A percentile compares a stretch with the other conserved stretches of the same genome.
phyloP scores from a whole-genome alignment of 2,797 vertebrate species.

The Cheirogaleus major region DNA sequence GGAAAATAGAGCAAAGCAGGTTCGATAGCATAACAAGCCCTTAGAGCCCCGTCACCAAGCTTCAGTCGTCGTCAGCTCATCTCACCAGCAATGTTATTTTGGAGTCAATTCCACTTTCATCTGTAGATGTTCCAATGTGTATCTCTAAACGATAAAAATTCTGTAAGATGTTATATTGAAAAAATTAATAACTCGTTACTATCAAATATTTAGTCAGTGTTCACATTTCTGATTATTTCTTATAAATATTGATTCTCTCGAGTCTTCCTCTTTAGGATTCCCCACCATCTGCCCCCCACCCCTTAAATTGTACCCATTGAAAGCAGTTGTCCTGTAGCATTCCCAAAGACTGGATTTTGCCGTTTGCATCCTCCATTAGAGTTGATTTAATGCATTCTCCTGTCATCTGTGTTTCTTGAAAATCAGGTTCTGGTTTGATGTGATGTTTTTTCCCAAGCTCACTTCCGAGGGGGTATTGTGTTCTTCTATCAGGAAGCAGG shows the following conservation, averaged over 20 bases:
- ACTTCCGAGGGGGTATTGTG: not conserved
- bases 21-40: fast-evolving
- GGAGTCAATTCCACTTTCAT: not conserved
- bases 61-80: not conserved
- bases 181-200: not conserved
- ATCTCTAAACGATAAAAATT: not conserved
- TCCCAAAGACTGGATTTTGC: not conserved
- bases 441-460: not conserved
- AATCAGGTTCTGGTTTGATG: not conserved
- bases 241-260: not conserved
- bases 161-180: not conserved
- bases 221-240: not conserved
- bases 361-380: not conserved
- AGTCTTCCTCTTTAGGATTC: not conserved
- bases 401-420: not conserved
- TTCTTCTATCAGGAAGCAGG: not conserved
- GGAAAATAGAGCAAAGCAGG: not conserved
- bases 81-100: not conserved
- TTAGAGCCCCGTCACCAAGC: not conserved
- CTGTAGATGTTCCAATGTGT: not conserved
- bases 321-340: not conserved
- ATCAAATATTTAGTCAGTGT: not conserved
- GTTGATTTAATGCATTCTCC: not conserved
- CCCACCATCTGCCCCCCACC: too few species aligned
- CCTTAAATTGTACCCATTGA: not conserved